Percentiles rank a stretch among this genome's conserved stretches.
Conservation (phyloP, 2,113 vertebrate genomes). For the Fulmarus glacialis region DNA sequence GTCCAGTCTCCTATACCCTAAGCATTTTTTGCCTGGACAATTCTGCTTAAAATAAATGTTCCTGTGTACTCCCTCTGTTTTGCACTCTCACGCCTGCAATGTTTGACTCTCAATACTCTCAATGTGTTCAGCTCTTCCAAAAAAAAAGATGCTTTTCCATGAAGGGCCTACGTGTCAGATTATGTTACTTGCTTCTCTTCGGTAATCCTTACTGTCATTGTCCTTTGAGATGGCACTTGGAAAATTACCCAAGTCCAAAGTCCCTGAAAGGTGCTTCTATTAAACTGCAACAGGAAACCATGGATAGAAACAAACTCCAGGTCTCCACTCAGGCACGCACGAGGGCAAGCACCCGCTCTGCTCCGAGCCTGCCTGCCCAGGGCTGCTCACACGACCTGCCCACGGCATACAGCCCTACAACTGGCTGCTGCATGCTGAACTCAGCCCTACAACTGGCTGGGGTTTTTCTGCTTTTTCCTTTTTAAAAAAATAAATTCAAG, state of each 20-base stretch:
- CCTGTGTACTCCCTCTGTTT: not conserved
- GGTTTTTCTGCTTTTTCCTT: not conserved
- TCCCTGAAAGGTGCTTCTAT: not conserved
- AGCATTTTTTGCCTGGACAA: not conserved
- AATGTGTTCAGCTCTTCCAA: not conserved
- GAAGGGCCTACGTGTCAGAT: not conserved
- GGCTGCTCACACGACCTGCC: not conserved
- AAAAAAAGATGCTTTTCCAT: not conserved
- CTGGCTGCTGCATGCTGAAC: rapidly evolving
- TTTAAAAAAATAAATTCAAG: not conserved
- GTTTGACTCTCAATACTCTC: not conserved
- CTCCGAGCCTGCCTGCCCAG: not conserved
- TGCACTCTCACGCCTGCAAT: not conserved
- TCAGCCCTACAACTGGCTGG: rapidly evolving
- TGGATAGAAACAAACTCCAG: not conserved
- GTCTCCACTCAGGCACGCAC: not conserved
- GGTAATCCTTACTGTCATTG: not conserved
- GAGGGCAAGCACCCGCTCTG: no score
- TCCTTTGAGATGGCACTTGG: not conserved
- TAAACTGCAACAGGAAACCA: not conserved
- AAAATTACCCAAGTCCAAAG: not conserved
- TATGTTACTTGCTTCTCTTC: not conserved
- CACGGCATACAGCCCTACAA: rapidly evolving
- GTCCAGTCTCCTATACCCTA: not conserved
- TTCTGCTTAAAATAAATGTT: not conserved